These are phyloP conservation scores for Caenorhabditis inopinata DNA, from an alignment of 1,140 invertebrate species.

Conservation along the genomic window DNA sequence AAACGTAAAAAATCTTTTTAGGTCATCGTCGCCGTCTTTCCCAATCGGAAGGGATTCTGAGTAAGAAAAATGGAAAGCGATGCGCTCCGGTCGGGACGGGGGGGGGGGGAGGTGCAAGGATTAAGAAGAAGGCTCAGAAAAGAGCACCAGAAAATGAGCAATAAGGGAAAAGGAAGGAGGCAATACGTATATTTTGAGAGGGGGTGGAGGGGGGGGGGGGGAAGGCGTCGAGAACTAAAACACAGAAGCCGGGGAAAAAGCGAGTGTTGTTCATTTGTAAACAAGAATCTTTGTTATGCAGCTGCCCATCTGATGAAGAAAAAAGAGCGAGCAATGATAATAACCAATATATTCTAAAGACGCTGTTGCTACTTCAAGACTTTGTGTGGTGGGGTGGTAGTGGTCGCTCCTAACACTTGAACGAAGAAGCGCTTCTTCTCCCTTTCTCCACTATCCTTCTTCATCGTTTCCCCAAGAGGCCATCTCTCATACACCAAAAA, in stretches of 20 bases:
- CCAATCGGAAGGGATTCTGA: no score
- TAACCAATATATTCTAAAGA: no score
- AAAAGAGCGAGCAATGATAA: neutral
- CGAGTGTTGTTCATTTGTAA: neutral
- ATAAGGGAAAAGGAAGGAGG: no score
- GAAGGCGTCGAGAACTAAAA: neutral
- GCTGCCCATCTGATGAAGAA: neutral
- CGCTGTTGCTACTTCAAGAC: no score
- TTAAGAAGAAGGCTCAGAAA: neutral
- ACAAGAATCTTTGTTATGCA: neutral
- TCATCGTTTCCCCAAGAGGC: neutral
- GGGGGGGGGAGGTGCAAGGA: neutral
- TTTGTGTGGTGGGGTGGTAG: no score
- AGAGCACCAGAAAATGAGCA: neutral
- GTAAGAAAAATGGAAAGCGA: constrained; percentile 1
- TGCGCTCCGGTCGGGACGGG: neutral
- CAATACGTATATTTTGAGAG: constrained; percentile 15
- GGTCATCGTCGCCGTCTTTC: no score
- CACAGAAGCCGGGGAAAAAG: no score
- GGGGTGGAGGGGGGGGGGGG: neutral
- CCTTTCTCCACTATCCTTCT: neutral
- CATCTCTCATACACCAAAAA: constrained; percentile 31
- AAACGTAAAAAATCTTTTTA: no score
- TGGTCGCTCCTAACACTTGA: no score
- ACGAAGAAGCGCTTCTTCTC: neutral